These are phyloP conservation scores for Ptychoptera contaminata DNA, from an alignment of 2,888 invertebrate genomes.

Conservation along the genomic window DNA sequence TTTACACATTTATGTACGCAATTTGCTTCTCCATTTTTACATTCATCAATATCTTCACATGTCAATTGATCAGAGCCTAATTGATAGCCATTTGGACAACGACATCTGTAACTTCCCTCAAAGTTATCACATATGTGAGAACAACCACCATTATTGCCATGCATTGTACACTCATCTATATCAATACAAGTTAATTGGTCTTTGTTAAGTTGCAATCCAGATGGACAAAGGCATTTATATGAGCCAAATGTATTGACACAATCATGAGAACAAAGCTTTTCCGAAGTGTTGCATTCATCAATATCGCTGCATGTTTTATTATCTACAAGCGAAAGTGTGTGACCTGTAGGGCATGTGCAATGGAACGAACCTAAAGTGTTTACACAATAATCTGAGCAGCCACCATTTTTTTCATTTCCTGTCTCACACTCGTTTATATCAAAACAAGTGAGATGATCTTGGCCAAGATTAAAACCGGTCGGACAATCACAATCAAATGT, in stretches of 20 bases:
- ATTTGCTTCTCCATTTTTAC: conserved; percentile 24
- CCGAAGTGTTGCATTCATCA: conserved; percentile 28
- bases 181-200: conserved; percentile 13
- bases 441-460: conserved; percentile 18
- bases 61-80: conserved; percentile 28
- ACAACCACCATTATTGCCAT: conserved; percentile 32
- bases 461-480: conserved; percentile 29
- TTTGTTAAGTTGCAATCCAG: conserved; percentile 19
- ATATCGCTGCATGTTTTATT: conserved; percentile 30
- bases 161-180: conserved; percentile 17
- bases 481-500: conserved; percentile 40
- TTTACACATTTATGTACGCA: conserved; percentile 21
- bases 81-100: conserved; percentile 30
- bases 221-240: conserved; percentile 29
- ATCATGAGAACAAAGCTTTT: conserved; percentile 30
- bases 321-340: conserved; percentile 18
- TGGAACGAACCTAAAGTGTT: conserved; percentile 34
- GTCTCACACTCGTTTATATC: conserved; percentile 25
- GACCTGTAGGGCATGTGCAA: conserved; percentile 35
- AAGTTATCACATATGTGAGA: conserved; percentile 36
- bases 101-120: conserved; percentile 36
- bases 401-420: conserved; percentile 18
- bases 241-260: conserved; percentile 31
- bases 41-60: conserved; percentile 37
- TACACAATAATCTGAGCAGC: conserved; percentile 23